These are phyloP conservation scores for Xyrichtys novacula DNA, from an alignment of 2,797 vertebrate species.

Conservation along the genomic window DNA sequence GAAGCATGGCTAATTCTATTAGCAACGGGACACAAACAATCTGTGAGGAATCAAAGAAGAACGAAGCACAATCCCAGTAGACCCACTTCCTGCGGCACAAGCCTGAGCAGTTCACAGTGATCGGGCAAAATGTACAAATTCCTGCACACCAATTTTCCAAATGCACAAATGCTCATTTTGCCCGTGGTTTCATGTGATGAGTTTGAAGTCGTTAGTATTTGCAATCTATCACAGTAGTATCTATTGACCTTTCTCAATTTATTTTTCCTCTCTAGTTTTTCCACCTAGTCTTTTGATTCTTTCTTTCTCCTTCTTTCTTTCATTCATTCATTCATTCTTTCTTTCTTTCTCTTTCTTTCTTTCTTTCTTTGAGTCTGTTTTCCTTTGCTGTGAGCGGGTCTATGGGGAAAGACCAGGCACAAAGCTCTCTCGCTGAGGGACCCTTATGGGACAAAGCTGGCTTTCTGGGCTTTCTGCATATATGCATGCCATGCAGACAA, in stretches of 20 bases:
- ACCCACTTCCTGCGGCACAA: conserved; percentile 76
- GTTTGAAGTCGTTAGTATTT: conserved; percentile 28
- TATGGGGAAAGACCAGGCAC: conserved; percentile 76
- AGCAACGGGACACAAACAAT: conserved; percentile 82
- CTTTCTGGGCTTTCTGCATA: conserved; percentile 86
- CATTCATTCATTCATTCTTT: conserved; percentile 34
- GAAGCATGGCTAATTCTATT: conserved; percentile 86
- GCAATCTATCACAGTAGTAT: conserved; percentile 19
- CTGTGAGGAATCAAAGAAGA: conserved; percentile 81
- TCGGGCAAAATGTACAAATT: conserved; percentile 80
- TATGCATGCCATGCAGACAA: conserved; percentile 84
- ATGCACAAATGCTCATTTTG: conserved; percentile 15
- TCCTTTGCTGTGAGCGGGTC: conserved; percentile 69
- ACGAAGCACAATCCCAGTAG: conserved; percentile 78
- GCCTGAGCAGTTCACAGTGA: conserved; percentile 84
- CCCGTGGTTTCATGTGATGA: conserved; percentile 6
- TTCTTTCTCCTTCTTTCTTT: conserved; percentile 7
- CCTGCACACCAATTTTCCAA: conserved; percentile 63
- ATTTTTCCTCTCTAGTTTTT: conserved; percentile 21
- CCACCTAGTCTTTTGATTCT: conserved; percentile 7
- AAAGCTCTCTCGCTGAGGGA: conserved; percentile 85
- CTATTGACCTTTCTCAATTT: neutral
- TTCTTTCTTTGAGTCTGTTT: conserved; percentile 34
- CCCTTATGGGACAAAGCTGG: conserved; percentile 86
- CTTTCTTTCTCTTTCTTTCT: conserved; percentile 30